phyloP scores from a whole-genome alignment of 2,888 invertebrate species.

The Melinaea menophilus region DNA sequence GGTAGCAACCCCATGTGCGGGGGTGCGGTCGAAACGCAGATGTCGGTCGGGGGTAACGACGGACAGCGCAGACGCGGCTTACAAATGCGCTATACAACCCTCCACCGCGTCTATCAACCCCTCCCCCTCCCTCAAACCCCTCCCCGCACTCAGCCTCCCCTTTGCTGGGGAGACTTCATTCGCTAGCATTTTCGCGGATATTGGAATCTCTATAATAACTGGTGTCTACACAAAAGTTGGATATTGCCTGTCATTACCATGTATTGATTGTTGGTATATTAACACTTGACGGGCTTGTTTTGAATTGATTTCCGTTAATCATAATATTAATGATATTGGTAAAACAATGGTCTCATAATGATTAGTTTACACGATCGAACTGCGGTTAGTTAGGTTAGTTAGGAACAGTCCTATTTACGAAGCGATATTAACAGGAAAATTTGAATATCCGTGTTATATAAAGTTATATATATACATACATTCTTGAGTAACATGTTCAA shows the following conservation, averaged over 20 bases:
- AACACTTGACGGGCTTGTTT: constrained; percentile 17
- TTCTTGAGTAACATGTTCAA: no score
- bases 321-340: constrained; percentile 24
- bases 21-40: constrained; percentile 35
- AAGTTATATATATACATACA: no score
- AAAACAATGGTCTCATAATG: neutral
- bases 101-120: constrained; percentile 33
- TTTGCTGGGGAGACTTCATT: constrained; percentile 54
- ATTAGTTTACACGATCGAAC: neutral
- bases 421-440: neutral
- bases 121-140: constrained; percentile 34
- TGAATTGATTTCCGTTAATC: constrained; percentile 19
- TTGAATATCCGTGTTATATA: neutral
- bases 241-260: constrained; percentile 31
- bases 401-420: neutral
- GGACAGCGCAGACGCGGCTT: constrained; percentile 55
- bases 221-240: constrained; percentile 34
- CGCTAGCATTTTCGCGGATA: constrained; percentile 68
- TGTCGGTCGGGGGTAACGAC: constrained; percentile 36
- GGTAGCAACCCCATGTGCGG: constrained; percentile 35
- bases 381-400: no score
- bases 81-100: constrained; percentile 39
- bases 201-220: constrained; percentile 57
- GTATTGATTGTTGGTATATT: constrained; percentile 11
- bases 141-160: constrained; percentile 44